Base-by-base conservation (phyloP, 92 coral and sea anemone species). In the Porites lobata region DNA sequence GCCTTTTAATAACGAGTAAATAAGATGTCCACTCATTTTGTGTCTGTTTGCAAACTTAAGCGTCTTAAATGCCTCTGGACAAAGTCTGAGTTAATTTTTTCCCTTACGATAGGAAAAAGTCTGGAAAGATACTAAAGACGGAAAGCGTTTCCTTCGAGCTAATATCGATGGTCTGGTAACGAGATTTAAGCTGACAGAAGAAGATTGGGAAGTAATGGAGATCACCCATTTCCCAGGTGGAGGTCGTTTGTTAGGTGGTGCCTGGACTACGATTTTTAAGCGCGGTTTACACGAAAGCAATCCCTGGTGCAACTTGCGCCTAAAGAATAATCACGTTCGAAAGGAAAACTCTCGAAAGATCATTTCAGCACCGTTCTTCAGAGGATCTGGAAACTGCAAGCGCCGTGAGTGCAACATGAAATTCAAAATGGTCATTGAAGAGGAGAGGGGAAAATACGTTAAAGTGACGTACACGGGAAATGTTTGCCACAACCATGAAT, bases 281-380 rank as follows among this genome's bases (percentile, higher is more conserved):
- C 54, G 79, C 11, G 56, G 56, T 13, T 32, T 75, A 13, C 51
- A 75, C 51, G 79, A 75, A 75, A 75, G 79, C 65, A 75, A 75
- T 61, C 79, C 79, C 21, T 75, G 79, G 79, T 75, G 79, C 79
- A 75, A 43, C 24, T 17, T 75, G 29, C 79, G 79, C 65, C 50
- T 75, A 62, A 75, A 75, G 65, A 75, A 75, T 54, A 75, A 75
- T 75, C 79, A 75, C 79, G 79, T 75, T 38, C 21, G 79, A 51
- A 51, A 62, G 21, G 79, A 75, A 75, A 75, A 75, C 65, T 75
- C 79, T 9, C 79, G 79, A 1, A 75, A 75, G 56, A 75, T 75
- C 79, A 59, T 52, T 18, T 75, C 79, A 75, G 79, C 79, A 14
- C 63, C 56, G 19, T 75, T 75, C 79, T 75, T 75, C 79, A 75